phyloP scores from a whole-genome alignment of 2,888 invertebrate species.

The Oxytorus armatus region DNA sequence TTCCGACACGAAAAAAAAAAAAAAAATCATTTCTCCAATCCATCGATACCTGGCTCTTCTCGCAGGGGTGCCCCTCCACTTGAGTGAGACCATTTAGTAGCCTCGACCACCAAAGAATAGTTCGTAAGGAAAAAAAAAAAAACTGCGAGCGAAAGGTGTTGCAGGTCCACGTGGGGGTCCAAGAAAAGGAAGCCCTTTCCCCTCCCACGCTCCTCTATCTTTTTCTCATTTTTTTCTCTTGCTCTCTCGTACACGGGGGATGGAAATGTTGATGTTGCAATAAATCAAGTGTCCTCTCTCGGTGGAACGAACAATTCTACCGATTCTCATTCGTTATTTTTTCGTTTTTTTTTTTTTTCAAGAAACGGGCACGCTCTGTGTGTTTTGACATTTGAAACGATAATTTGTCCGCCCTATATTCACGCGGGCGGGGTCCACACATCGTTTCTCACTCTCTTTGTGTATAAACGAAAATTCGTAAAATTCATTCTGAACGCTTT shows the following conservation, averaged over 20 bases:
- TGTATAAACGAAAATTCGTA: no score
- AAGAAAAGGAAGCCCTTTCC: conserved; percentile 20
- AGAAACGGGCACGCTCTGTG: conserved; percentile 75
- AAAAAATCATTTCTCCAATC: conserved; percentile 50
- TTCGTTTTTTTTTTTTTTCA: no score
- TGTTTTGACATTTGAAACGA: conserved; percentile 77
- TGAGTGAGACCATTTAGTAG: conserved; percentile 68
- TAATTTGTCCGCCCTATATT: conserved; percentile 77
- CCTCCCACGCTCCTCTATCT: conserved; percentile 47
- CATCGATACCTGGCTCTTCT: conserved; percentile 59
- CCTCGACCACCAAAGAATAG: conserved; percentile 72
- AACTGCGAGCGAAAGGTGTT: conserved; percentile 66
- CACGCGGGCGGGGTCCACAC: background rate
- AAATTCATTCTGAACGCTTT: no score
- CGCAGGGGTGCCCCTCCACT: conserved; percentile 15
- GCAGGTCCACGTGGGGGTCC: conserved; percentile 49
- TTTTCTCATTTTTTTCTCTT: conserved; percentile 30
- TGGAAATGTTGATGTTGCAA: conserved; percentile 73
- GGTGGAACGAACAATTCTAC: background rate
- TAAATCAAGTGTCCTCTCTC: conserved; percentile 75
- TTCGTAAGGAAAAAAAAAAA: conserved; percentile 41
- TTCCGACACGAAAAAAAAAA: conserved; percentile 33
- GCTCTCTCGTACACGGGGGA: conserved; percentile 50
- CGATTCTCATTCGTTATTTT: conserved; percentile 53
- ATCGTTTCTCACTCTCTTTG: no score